These are phyloP conservation scores for Anhinga rufa DNA, from an alignment of 2,113 vertebrate genomes.

Conservation along the genomic window DNA sequence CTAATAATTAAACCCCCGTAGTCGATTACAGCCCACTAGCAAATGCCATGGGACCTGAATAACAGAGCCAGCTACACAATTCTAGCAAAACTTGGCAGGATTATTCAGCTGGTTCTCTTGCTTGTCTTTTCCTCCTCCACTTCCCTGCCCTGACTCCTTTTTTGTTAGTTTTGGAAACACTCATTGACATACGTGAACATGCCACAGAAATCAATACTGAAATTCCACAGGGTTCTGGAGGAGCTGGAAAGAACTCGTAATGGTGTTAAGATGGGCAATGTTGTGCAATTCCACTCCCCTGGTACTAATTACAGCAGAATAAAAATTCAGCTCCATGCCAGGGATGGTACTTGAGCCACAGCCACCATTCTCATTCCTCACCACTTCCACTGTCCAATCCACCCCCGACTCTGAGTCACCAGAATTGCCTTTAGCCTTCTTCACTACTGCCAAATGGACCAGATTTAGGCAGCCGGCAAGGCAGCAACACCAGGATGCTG, in stretches of 20 bases:
- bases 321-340: neutral
- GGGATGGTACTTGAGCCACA: neutral
- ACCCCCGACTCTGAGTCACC: neutral
- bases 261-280: neutral
- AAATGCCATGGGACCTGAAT: neutral
- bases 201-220: neutral
- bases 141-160: neutral
- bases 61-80: neutral
- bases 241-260: neutral
- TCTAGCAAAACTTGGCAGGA: slow-evolving; percentile 31
- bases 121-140: neutral
- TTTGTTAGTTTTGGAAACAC: slow-evolving; percentile 62
- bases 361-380: neutral
- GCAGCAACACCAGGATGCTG: neutral
- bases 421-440: neutral
- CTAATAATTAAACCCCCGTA: neutral
- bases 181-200: neutral
- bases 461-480: neutral
- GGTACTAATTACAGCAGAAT: slow-evolving; percentile 21
- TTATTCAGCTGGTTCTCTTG: neutral
- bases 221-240: neutral
- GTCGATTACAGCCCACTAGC: neutral
- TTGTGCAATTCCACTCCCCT: neutral
- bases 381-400: neutral
- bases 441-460: neutral